These are phyloP conservation scores for Cyprinella venusta DNA, from an alignment of 2,797 vertebrate genomes.

Conservation along the genomic window DNA sequence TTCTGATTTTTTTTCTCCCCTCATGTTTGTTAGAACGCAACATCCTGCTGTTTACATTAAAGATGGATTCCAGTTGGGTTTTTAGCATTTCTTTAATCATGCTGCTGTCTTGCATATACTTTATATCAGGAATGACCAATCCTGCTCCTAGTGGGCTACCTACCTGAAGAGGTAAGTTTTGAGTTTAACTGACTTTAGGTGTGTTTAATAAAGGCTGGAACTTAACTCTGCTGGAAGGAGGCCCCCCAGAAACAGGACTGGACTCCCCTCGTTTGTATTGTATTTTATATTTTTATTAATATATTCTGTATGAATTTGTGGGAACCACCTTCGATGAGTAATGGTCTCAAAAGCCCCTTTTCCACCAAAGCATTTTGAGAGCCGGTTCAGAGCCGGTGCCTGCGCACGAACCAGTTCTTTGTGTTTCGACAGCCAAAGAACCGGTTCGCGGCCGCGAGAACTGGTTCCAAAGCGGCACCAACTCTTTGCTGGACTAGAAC, in stretches of 20 bases:
- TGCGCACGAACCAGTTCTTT: too few relatives aligned
- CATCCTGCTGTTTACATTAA: conserved; percentile 88
- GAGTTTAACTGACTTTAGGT: too few relatives aligned
- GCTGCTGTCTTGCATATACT: background rate
- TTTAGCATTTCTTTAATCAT: background rate
- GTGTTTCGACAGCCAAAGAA: too few relatives aligned
- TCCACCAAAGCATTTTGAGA: too few relatives aligned
- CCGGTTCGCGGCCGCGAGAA: too few relatives aligned
- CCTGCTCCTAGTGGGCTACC: background rate
- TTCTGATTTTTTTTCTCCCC: conserved; percentile 73
- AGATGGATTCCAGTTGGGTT: conserved; percentile 68
- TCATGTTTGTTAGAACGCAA: conserved; percentile 74
- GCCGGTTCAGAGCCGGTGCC: too few relatives aligned
- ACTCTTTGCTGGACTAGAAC: too few relatives aligned
- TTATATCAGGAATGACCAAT: background rate
- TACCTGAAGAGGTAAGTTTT: background rate
- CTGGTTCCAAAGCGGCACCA: too few relatives aligned
- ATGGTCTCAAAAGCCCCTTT: too few relatives aligned
- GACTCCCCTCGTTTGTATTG: background rate
- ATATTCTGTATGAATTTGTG: background rate
- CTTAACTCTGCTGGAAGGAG: background rate
- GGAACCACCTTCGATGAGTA: background rate
- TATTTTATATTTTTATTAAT: background rate
- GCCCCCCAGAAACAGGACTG: background rate
- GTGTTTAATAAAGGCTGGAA: background rate